Evolutionary conservation across 2,888 invertebrate genomes (phyloP), one percentile per base, ranked within the genome.

Genomic region (Coelopa pilipes): DNA sequence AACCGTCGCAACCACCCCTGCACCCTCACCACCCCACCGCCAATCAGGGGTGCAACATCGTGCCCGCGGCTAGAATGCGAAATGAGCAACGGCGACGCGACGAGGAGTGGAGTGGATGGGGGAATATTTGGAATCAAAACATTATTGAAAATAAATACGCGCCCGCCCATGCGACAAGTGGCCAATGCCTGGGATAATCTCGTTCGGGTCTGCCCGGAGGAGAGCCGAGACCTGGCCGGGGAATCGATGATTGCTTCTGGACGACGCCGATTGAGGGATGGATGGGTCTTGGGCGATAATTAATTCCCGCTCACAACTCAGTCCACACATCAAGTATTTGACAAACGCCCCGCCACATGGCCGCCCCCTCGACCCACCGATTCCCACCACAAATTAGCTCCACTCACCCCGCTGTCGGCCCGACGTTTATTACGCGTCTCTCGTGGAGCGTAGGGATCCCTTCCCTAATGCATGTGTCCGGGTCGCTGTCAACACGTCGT

Each of bases 111-210:
- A n/a, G n/a, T n/a, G 19, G 21, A 17, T 47, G 63, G 13, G 19
- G 53, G 34, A 71, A 71, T 65, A 65, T 71, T 71, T 71, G 55
- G 53, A 71, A 65, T 71, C 71, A 65, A 71, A 71, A 71, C 65
- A 71, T 63, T 71, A 71, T 71, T 65, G 65, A 71, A 71, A 69
- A 63, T 65, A 65, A 70, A 70, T 70, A 24, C 53, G 21, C 46
- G 4, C 49, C 49, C 10, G 49, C 3, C 53, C 53, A n/a, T 9
- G 10, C 53, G 53, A 53, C 15, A 15, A 53, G 53, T 53, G n/a
- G 10, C 4, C 13, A 53, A 34, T 34, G 34, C 34, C 2, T 34
- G 34, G 34, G 34, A 34, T 34, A 34, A 34, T 34, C 34, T 34
- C 34, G 34, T 34, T 4, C 7, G 2, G 34, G 34, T 7, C 34